phyloP scores from a whole-genome alignment of 2,888 invertebrate species.

The Pollenia labialis region DNA sequence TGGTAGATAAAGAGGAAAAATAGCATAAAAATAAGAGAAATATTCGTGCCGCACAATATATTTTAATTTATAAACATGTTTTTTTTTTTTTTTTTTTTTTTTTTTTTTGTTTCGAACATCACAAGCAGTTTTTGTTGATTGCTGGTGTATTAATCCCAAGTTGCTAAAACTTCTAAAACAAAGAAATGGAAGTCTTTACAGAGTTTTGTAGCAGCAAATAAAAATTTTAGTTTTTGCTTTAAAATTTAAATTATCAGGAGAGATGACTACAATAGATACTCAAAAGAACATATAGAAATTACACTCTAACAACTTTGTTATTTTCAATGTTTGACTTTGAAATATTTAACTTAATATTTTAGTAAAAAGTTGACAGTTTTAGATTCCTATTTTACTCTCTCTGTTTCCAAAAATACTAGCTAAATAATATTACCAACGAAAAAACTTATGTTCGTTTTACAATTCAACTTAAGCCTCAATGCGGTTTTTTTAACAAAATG shows the following conservation, averaged over 20 bases:
- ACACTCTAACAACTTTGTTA: no score
- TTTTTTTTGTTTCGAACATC: constrained; percentile 10
- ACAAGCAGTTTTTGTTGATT: constrained; percentile 27
- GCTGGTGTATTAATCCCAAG: constrained; percentile 25
- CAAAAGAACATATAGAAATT: no score
- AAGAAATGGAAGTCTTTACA: neutral
- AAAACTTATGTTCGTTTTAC: constrained; percentile 5
- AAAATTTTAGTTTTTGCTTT: neutral
- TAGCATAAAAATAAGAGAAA: no score
- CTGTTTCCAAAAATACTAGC: neutral
- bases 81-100: neutral
- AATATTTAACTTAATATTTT: neutral
- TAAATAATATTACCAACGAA: constrained; percentile 22
- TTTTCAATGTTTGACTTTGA: neutral
- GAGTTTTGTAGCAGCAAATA: neutral
- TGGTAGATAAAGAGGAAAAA: no score
- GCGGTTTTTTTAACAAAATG: constrained; percentile 53
- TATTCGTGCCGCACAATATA: no score
- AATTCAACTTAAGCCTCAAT: constrained; percentile 67
- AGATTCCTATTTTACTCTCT: neutral
- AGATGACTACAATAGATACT: no score
- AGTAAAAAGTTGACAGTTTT: neutral
- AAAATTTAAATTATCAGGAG: no score
- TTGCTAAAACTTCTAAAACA: neutral
- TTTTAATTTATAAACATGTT: constrained; percentile 43